A percentile compares a stretch with the other conserved stretches of the same genome.
Conservation (phyloP, 2,888 invertebrate species). For the Dryobota labecula region DNA sequence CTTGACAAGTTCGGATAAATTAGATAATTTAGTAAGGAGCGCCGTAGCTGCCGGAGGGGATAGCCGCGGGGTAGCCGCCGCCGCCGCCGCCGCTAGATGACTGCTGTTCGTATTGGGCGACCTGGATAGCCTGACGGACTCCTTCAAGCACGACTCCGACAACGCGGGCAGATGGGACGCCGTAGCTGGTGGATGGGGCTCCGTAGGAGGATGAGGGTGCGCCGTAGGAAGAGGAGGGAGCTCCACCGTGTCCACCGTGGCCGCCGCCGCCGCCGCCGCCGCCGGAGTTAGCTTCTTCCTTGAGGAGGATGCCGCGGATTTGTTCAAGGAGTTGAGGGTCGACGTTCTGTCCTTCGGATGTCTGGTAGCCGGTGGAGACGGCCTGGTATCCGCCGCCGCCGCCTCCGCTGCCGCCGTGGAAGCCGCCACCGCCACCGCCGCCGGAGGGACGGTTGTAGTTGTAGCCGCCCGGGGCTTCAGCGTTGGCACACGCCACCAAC, state of each 20-base stretch:
- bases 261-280: slow-evolving; percentile 83
- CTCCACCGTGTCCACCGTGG: slow-evolving; percentile 91
- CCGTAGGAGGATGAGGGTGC: slow-evolving; percentile 92
- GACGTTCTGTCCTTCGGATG: slow-evolving; percentile 95
- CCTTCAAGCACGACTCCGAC: slow-evolving; percentile 96
- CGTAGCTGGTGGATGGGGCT: slow-evolving; percentile 90
- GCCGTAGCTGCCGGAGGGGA: slow-evolving; percentile 93
- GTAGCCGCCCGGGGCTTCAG: slow-evolving; percentile 94
- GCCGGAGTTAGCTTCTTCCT: slow-evolving; percentile 93
- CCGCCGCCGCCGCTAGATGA: slow-evolving; percentile 77
- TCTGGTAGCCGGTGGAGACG: slow-evolving; percentile 94
- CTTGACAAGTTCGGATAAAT: slow-evolving; percentile 63
- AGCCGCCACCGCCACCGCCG: slow-evolving; percentile 81
- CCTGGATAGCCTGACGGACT: slow-evolving; percentile 96
- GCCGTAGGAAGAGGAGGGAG: slow-evolving; percentile 92
- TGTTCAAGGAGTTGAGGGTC: slow-evolving; percentile 95
- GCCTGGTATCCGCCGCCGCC: slow-evolving; percentile 94
- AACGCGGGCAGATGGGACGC: slow-evolving; percentile 90
- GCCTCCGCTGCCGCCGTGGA: slow-evolving; percentile 82
- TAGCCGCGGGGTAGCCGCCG: slow-evolving; percentile 90
- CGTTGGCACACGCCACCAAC: slow-evolving; percentile 93
- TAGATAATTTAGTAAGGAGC: slow-evolving; percentile 89
- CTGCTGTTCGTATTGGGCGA: slow-evolving; percentile 95
- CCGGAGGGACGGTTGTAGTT: slow-evolving; percentile 93
- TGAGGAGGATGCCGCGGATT: slow-evolving; percentile 95